Conservation (phyloP, 2,888 invertebrate genomes). For the Yponomeuta malinellus region DNA sequence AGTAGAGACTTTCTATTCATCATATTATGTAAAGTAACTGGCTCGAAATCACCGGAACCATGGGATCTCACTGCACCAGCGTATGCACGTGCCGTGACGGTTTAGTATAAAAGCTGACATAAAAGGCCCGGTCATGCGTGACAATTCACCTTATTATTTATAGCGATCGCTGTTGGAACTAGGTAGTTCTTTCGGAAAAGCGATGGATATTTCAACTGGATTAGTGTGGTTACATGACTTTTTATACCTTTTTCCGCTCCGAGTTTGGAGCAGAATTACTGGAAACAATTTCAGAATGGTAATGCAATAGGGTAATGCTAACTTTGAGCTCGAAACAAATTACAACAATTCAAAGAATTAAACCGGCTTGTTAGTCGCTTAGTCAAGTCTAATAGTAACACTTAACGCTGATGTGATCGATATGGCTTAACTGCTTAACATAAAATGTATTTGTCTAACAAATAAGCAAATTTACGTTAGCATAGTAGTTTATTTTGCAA, state of each 20-base stretch:
- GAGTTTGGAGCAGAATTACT: background rate
- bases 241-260: background rate
- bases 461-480: background rate
- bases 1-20: no score
- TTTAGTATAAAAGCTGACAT: constrained; percentile 29
- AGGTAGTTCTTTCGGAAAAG: constrained; percentile 21
- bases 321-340: background rate
- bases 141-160: constrained; percentile 31
- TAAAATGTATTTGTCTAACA: background rate
- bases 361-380: background rate
- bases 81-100: background rate
- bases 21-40: background rate
- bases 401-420: background rate
- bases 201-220: no score
- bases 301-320: background rate
- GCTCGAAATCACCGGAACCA: background rate
- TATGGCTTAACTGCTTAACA: background rate
- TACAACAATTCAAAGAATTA: background rate
- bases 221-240: background rate
- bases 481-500: background rate
- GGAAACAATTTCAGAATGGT: background rate
- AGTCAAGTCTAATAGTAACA: background rate
- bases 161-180: constrained; percentile 30
- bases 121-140: constrained; percentile 44
- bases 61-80: background rate